A percentile compares a stretch with the other conserved stretches of the same genome.
These are phyloP conservation scores for Ramphastos sulfuratus DNA, from an alignment of 2,113 vertebrate genomes.

Conservation along the genomic window DNA sequence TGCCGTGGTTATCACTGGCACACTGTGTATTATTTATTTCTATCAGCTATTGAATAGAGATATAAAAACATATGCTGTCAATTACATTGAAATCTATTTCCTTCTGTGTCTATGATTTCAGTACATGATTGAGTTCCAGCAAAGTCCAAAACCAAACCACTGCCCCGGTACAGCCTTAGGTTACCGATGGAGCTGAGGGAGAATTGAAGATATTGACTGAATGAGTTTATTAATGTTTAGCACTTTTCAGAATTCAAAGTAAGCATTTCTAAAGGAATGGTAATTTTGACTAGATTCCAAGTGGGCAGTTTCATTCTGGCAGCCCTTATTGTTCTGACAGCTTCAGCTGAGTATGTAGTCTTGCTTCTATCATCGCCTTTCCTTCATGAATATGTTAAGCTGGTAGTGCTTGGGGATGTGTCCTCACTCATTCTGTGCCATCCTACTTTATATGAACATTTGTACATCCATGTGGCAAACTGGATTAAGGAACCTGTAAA, in stretches of 20 bases:
- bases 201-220: neutral
- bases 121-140: neutral
- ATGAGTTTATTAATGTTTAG: conserved; percentile 39
- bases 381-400: conserved; percentile 57
- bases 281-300: conserved; percentile 26
- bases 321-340: conserved; percentile 47
- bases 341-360: conserved; percentile 32
- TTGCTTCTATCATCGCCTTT: conserved; percentile 22
- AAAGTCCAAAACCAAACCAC: conserved; percentile 3
- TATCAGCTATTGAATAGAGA: conserved; percentile 52
- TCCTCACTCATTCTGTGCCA: neutral
- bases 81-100: conserved; percentile 53
- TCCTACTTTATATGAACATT: neutral
- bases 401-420: neutral
- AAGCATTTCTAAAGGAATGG: conserved; percentile 44
- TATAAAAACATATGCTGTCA: conserved; percentile 54
- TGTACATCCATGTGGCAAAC: neutral
- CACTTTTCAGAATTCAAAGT: conserved; percentile 20
- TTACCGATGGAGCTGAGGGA: neutral
- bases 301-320: conserved; percentile 50
- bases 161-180: neutral
- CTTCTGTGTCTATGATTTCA: conserved; percentile 12
- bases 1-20: conserved; percentile 42
- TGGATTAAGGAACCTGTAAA: conserved; percentile 8
- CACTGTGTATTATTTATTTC: conserved; percentile 55